phyloP scores from a whole-genome alignment of 2,113 vertebrate genomes.

The Elephas maximus region DNA sequence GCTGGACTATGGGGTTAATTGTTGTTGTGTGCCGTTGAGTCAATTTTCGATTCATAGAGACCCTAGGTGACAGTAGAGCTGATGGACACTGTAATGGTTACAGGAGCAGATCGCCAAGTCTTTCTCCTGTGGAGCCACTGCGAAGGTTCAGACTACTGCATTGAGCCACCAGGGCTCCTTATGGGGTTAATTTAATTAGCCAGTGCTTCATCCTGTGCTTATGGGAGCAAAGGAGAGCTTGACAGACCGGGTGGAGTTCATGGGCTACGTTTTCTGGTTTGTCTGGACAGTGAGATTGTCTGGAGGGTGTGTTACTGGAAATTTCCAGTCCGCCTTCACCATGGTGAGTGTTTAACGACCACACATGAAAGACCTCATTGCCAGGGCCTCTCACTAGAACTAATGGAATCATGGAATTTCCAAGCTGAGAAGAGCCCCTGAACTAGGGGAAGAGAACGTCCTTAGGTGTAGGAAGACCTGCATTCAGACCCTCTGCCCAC shows the following conservation, averaged over 20 bases:
- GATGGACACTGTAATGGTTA: neutral
- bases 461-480: neutral
- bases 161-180: neutral
- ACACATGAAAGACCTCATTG: constrained; percentile 6
- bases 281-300: neutral
- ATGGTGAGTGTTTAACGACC: neutral
- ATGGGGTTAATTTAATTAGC: neutral
- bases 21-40: neutral
- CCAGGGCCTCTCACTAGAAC: neutral
- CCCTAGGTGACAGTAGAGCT: neutral
- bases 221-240: fast-evolving
- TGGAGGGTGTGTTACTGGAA: constrained; percentile 53
- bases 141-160: neutral
- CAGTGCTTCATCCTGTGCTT: neutral
- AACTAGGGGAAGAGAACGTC: no score
- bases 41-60: neutral
- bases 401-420: neutral
- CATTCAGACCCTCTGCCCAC: fast-evolving
- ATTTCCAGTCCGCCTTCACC: constrained; percentile 7
- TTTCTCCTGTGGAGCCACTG: neutral
- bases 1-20: neutral
- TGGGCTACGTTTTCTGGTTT: neutral
- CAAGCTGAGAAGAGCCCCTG: neutral
- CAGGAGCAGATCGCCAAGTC: neutral
- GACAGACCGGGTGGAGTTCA: neutral